phyloP scores from a whole-genome alignment of 2,888 invertebrate species.

The Drosophila mulleri region DNA sequence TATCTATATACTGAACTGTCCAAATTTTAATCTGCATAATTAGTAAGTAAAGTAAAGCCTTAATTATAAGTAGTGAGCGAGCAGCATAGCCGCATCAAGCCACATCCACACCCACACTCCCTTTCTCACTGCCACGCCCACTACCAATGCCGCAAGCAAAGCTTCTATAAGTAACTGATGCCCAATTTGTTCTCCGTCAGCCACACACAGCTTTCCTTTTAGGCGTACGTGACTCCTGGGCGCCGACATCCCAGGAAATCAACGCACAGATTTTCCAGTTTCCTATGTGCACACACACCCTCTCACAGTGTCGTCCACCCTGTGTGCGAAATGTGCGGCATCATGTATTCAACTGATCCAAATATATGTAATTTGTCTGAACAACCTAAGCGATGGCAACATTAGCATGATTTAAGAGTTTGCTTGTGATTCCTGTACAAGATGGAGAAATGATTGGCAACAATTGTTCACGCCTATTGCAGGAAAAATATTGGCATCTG shows the following conservation, averaged over 20 bases:
- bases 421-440: not conserved
- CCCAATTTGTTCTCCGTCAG: conserved; percentile 7
- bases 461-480: not conserved
- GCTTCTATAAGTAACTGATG: conserved; percentile 13
- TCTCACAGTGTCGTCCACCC: not conserved
- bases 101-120: not conserved
- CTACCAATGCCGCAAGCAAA: not conserved
- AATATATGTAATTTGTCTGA: conserved; percentile 37
- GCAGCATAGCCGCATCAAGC: not conserved
- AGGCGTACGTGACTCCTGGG: conserved; percentile 56
- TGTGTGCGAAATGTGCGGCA: conserved; percentile 8
- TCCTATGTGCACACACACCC: not conserved
- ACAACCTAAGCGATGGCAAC: conserved; percentile 25
- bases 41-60: conserved; percentile 11
- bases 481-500: not conserved
- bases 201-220: conserved; percentile 16
- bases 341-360: conserved; percentile 46
- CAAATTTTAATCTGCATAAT: conserved; percentile 43
- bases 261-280: conserved; percentile 56
- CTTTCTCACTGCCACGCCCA: not conserved
- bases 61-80: conserved; percentile 14
- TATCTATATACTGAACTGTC: conserved; percentile 21
- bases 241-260: conserved; percentile 36
- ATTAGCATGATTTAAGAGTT: conserved; percentile 21
- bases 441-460: not conserved